Conservation (phyloP, 2,113 vertebrate genomes). For the Actinemys pallida region DNA sequence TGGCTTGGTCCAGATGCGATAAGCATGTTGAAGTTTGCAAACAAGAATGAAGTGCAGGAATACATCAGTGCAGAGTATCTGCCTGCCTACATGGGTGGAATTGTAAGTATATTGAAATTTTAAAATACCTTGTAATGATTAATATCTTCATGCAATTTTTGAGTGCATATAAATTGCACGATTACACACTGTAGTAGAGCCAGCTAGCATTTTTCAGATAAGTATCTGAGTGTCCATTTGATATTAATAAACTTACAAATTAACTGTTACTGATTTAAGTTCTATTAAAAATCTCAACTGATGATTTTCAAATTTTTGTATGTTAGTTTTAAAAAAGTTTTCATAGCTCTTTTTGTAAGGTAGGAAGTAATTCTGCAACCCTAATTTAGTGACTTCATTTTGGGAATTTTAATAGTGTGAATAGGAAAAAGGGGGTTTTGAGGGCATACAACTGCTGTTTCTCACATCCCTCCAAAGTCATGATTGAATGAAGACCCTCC, state of each 20-base stretch:
- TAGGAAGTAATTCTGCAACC: neutral
- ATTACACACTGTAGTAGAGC: neutral
- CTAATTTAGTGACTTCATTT: neutral
- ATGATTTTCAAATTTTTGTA: neutral
- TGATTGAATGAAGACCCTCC: neutral
- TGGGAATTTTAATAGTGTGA: neutral
- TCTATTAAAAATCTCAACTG: neutral
- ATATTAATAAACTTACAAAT: neutral
- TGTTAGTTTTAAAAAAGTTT: neutral
- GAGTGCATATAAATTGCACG: neutral
- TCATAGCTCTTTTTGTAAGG: neutral
- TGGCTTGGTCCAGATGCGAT: conserved; percentile 97
- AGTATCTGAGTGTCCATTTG: neutral
- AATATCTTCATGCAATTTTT: neutral
- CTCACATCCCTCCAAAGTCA: neutral
- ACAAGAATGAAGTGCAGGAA: conserved; percentile 88
- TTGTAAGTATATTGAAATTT: conserved; percentile 81
- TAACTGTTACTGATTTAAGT: neutral
- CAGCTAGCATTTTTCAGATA: neutral
- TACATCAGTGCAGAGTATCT: conserved; percentile 90
- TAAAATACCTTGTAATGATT: neutral
- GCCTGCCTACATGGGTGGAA: conserved; percentile 94
- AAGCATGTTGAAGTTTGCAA: conserved; percentile 91
- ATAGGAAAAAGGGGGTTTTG: neutral
- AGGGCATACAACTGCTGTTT: neutral